phyloP scores from a whole-genome alignment of 2,113 vertebrate genomes.

The Ctenodactylus gundi region DNA sequence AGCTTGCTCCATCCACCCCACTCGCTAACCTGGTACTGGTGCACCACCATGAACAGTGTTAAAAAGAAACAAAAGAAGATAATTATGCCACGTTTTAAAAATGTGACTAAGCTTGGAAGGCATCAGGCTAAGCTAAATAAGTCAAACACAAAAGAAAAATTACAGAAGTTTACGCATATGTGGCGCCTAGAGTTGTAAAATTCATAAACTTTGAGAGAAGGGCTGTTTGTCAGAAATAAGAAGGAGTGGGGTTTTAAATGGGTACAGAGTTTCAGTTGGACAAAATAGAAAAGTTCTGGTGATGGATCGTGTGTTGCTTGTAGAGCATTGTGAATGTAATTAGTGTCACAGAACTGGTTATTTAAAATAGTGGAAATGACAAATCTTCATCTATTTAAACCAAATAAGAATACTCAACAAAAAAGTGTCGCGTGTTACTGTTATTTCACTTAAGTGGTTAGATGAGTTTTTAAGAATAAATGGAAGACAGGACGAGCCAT shows the following conservation, averaged over 20 bases:
- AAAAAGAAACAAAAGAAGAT: not conserved
- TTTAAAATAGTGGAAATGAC: not conserved
- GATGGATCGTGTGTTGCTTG: not conserved
- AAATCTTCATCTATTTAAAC: not conserved
- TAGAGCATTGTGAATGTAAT: too few relatives aligned
- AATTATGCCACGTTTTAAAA: not conserved
- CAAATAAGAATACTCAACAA: not conserved
- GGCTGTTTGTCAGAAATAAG: not conserved
- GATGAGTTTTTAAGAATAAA: not conserved
- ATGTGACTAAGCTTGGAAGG: not conserved
- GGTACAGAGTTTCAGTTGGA: not conserved
- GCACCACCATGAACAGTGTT: too few relatives aligned
- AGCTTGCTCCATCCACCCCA: too few relatives aligned
- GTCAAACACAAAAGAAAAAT: not conserved
- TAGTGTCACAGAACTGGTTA: not conserved
- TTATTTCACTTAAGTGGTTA: not conserved
- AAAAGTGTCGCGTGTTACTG: not conserved
- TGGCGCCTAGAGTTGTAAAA: not conserved
- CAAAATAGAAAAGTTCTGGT: not conserved
- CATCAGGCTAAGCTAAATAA: not conserved
- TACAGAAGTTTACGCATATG: not conserved
- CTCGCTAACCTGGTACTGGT: too few relatives aligned
- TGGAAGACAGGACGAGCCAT: too few relatives aligned
- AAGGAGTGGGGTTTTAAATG: not conserved
- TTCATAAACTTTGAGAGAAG: not conserved